These are phyloP conservation scores for Chionoecetes opilio DNA, from an alignment of 1,140 invertebrate species.

Conservation along the genomic window DNA sequence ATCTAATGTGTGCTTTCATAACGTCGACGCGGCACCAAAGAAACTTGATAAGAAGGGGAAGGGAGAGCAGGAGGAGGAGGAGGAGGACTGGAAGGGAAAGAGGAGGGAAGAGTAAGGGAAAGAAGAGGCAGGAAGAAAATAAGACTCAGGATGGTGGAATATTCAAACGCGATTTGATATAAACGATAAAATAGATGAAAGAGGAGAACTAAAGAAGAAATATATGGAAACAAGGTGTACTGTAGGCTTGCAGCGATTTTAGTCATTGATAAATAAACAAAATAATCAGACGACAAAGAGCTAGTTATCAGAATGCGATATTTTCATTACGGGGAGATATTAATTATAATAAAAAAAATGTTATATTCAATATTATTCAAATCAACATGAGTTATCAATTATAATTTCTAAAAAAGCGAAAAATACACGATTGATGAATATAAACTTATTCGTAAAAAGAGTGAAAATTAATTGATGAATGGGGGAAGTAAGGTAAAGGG, in stretches of 20 bases:
- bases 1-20: slow-evolving; percentile 79
- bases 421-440: neutral
- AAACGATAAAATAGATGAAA: neutral
- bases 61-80: neutral
- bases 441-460: neutral
- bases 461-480: neutral
- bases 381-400: neutral
- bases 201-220: neutral
- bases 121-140: slow-evolving; percentile 3
- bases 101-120: neutral
- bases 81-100: neutral
- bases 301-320: too few relatives aligned
- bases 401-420: neutral
- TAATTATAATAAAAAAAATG: too few relatives aligned
- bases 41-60: slow-evolving; percentile 67
- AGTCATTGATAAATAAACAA: too few relatives aligned
- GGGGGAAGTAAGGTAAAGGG: neutral
- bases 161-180: neutral
- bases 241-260: too few relatives aligned
- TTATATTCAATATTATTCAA: too few relatives aligned
- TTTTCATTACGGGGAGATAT: too few relatives aligned
- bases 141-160: neutral
- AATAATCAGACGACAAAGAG: too few relatives aligned
- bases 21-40: slow-evolving; percentile 67
- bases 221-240: neutral